phyloP scores from a whole-genome alignment of 2,888 invertebrate species.

The Philaethria dido region DNA sequence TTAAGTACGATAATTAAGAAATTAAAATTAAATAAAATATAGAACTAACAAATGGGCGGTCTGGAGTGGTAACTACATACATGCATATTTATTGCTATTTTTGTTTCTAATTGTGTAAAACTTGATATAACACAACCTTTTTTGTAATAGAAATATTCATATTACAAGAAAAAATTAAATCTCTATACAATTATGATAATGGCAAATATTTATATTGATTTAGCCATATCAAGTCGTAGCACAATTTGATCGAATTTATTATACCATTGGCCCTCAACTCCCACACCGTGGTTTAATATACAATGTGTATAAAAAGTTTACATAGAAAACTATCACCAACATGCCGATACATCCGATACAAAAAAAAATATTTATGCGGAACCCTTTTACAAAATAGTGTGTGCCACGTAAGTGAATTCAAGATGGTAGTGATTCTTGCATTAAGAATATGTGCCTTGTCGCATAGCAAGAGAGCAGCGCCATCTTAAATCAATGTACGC shows the following conservation, averaged over 20 bases:
- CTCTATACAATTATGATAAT: background rate
- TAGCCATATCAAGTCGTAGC: conserved; percentile 2
- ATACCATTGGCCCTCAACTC: conserved; percentile 13
- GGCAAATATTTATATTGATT: conserved; percentile 14
- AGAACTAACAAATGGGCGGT: conserved; percentile 45
- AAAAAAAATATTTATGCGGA: background rate
- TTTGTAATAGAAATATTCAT: background rate
- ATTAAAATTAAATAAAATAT: conserved; percentile 30
- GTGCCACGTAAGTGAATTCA: background rate
- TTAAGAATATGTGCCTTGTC: background rate
- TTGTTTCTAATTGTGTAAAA: conserved; percentile 13
- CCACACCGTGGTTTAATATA: conserved; percentile 11
- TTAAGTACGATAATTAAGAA: conserved; percentile 31
- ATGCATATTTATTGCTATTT: conserved; percentile 32
- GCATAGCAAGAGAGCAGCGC: background rate
- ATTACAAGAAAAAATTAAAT: background rate
- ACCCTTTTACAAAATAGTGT: background rate
- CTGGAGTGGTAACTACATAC: conserved; percentile 45
- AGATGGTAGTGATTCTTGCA: background rate
- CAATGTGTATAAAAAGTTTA: conserved; percentile 10
- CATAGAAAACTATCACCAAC: conserved; percentile 12
- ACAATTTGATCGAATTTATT: conserved; percentile 6
- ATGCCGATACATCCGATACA: background rate
- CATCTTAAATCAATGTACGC: conserved; percentile 1
- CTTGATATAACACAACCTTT: conserved; percentile 10